These are phyloP conservation scores for Lepus timidus DNA, from an alignment of 2,113 vertebrate species.

Conservation along the genomic window DNA sequence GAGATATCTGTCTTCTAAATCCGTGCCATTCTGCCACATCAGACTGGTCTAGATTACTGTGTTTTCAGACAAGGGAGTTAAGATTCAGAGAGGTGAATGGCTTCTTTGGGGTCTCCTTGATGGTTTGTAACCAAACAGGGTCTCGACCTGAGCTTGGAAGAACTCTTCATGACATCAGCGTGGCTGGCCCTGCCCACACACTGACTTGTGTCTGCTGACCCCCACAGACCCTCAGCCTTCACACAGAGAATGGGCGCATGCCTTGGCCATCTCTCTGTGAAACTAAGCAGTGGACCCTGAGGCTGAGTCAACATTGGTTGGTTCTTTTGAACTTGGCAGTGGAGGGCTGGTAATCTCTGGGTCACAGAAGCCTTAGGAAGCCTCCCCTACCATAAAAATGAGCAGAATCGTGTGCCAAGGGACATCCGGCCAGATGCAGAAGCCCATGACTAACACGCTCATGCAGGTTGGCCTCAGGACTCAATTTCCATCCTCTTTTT, in stretches of 20 bases:
- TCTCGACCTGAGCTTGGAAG: neutral
- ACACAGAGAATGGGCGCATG: neutral
- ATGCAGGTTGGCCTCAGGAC: constrained; percentile 34
- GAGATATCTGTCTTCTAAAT: neutral
- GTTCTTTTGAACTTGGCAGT: neutral
- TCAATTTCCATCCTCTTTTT: constrained; percentile 58
- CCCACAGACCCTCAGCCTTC: accelerated
- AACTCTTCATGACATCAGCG: neutral
- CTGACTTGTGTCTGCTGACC: neutral
- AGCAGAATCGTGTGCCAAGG: neutral
- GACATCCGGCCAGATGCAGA: neutral
- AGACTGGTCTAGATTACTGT: neutral
- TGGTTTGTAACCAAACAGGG: neutral
- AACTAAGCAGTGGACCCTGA: neutral
- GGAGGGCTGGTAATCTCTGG: too few relatives aligned
- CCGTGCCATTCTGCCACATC: neutral
- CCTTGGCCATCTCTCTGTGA: neutral
- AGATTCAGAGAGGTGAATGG: neutral
- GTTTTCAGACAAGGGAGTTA: neutral
- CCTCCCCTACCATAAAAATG: neutral
- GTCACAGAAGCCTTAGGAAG: neutral
- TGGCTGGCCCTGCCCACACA: neutral
- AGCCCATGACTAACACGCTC: neutral
- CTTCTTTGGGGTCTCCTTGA: neutral
- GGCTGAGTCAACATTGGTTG: neutral